Evolutionary conservation across 30 jellyfish, hydroid and myxozoan genomes (phyloP), one percentile per base, ranked within the genome.

Genomic region (Chrysaora quinquecirrha): DNA sequence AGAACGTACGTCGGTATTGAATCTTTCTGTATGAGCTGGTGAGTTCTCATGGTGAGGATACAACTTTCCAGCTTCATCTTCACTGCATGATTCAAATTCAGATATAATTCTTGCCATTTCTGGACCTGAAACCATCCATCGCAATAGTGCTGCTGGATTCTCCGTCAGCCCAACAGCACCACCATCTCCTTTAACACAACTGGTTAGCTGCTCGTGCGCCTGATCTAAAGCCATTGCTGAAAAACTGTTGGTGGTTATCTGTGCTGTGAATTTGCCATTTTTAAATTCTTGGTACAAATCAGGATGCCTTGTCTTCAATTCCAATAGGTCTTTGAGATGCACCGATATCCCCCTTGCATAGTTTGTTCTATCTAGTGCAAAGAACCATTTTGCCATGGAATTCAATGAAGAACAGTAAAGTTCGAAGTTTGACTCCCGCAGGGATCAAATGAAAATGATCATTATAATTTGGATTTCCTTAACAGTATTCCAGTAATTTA

Each of bases 121-220:
- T 12, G 83, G 76, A 46, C 83, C 83, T 3, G 75, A 64, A 9
- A 35, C 83, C 73, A 71, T 71, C 83, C 83, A 71, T 32, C 76
- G 73, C 30, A 16, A 12, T 10, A 46, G 83, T n/a, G 83, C 83
- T 30, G 34, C 75, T 18, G 83, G 35, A 71, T 71, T 46, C 33
- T 71, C 30, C 12, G 77, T 71, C 75, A 71, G 33, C 28, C 83
- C 83, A 71, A 71, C 75, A 22, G 79, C 79, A 6, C 79, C 69
- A 34, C 83, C 83, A 20, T 71, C 75, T 3, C 34, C 77, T 35
- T 35, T 71, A 7, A 21, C 75, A 21, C 77, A 16, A 3, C 29
- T 62, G 34, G 30, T 71, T 9, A n/a, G 10, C 38, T 71, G 75
- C 83, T 71, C 75, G 75, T 46, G 83, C 16, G 83, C 83, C 23